Conservation (phyloP, 1,140 invertebrate genomes). For the Odontomachus brunneus region DNA sequence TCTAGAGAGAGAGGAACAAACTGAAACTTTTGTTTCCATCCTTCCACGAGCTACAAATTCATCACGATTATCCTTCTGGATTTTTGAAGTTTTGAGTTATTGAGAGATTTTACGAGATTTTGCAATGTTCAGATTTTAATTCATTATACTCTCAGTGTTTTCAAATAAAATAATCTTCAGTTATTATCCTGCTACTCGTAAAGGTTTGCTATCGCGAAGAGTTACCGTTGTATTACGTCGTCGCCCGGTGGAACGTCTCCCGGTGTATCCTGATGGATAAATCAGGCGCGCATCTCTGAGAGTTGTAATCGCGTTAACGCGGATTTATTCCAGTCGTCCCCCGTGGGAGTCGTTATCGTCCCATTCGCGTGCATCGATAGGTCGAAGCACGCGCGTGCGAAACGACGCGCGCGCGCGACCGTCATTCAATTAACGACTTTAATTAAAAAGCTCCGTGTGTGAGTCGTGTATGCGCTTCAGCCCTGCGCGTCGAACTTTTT, state of each 20-base stretch:
- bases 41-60: too few species aligned
- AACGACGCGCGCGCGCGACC: slow-evolving; percentile 4
- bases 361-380: slow-evolving; percentile 48
- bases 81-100: too few species aligned
- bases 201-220: background rate
- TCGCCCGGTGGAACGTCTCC: slow-evolving; percentile 22
- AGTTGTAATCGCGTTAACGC: slow-evolving; percentile 80
- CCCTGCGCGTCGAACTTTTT: slow-evolving; percentile 21
- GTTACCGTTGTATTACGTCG: slow-evolving; percentile 1
- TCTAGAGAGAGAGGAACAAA: too few species aligned
- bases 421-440: slow-evolving; percentile 56
- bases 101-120: too few species aligned
- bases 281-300: slow-evolving; percentile 56
- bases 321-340: slow-evolving; percentile 70
- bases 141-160: too few species aligned
- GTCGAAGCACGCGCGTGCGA: slow-evolving; percentile 31
- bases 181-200: too few species aligned
- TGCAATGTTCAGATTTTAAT: too few species aligned
- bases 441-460: slow-evolving; percentile 40
- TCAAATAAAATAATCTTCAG: too few species aligned
- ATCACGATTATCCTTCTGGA: too few species aligned
- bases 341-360: slow-evolving; percentile 74
- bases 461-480: background rate
- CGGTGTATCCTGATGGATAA: slow-evolving; percentile 40
- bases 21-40: too few species aligned